Percentiles rank a stretch among this genome's conserved stretches.
Evolutionary conservation across 2,888 invertebrate genomes (phyloP).

Genomic region (Cremastobaeus sp.): DNA sequence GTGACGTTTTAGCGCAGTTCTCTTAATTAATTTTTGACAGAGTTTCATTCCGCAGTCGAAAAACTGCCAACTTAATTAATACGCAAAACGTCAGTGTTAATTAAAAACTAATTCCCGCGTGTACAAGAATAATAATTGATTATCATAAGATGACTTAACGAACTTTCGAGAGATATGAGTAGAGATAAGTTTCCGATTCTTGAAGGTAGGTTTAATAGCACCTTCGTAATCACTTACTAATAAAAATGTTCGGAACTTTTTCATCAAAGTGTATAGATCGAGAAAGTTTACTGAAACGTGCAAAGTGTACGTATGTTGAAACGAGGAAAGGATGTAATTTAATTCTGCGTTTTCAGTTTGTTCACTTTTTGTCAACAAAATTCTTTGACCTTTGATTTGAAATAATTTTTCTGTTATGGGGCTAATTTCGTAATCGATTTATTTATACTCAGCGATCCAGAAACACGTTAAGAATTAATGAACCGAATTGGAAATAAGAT

Average conservation of each 20-base stretch:
- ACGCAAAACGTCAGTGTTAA: not conserved
- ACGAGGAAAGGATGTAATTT: constrained; percentile 9
- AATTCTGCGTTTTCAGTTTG: constrained; percentile 16
- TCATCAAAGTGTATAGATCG: constrained; percentile 22
- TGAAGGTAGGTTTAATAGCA: constrained; percentile 11
- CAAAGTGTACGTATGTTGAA: constrained; percentile 11
- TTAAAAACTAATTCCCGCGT: not conserved
- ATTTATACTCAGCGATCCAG: too few relatives aligned
- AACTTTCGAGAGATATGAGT: constrained; percentile 12
- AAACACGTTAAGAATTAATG: too few relatives aligned
- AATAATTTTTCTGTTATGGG: not conserved
- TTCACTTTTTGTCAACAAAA: constrained; percentile 1
- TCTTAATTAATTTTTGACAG: constrained; percentile 22
- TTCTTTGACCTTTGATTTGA: not conserved
- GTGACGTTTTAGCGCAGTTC: constrained; percentile 14
- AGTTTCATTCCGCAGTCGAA: not conserved
- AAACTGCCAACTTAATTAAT: constrained; percentile 5
- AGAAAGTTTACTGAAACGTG: constrained; percentile 13
- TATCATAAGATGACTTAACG: not conserved
- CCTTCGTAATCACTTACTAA: constrained; percentile 16
- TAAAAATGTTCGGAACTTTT: constrained; percentile 21
- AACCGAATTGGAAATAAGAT: too few relatives aligned
- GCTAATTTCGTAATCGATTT: too few relatives aligned
- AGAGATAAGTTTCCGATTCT: too few relatives aligned
- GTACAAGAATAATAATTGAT: not conserved